Evolutionary conservation across 2,113 vertebrate genomes (phyloP).

Genomic region (Dolichallabes microphthalmus): DNA sequence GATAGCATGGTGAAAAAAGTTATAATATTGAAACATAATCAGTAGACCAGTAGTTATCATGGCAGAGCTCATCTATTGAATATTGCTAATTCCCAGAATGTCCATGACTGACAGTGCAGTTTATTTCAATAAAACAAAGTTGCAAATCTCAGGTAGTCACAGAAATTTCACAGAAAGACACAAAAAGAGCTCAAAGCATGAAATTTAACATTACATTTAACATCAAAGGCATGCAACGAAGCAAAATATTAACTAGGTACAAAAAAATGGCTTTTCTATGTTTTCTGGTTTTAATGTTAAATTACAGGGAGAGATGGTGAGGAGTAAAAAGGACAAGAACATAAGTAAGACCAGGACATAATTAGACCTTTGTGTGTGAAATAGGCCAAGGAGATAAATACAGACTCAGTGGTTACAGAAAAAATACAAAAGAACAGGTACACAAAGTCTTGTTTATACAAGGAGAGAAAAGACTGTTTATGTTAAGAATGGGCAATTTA

Average conservation of each 20-base stretch:
- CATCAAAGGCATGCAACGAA: not conserved
- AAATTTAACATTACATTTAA: conserved; percentile 18
- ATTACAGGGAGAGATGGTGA: not conserved
- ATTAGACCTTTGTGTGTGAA: conserved; percentile 1
- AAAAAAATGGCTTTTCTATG: not conserved
- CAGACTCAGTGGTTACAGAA: not conserved
- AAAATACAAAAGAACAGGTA: not conserved
- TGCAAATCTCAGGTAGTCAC: not conserved
- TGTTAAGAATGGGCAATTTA: not conserved
- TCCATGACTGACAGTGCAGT: too few relatives aligned
- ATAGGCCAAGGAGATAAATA: not conserved
- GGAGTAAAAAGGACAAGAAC: not conserved
- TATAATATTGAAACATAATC: not conserved
- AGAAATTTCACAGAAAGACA: not conserved
- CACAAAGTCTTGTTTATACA: not conserved
- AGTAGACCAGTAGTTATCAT: not conserved
- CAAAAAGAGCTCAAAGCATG: not conserved
- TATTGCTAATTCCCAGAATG: not conserved
- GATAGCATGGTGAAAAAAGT: too few relatives aligned
- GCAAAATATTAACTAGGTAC: not conserved
- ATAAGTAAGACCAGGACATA: not conserved
- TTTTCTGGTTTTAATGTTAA: not conserved
- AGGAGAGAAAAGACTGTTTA: not conserved
- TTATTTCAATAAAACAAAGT: not conserved
- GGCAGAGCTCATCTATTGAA: not conserved